Evolutionary conservation across 2,888 invertebrate genomes (phyloP).

Genomic region (Muschampia plurimacula): DNA sequence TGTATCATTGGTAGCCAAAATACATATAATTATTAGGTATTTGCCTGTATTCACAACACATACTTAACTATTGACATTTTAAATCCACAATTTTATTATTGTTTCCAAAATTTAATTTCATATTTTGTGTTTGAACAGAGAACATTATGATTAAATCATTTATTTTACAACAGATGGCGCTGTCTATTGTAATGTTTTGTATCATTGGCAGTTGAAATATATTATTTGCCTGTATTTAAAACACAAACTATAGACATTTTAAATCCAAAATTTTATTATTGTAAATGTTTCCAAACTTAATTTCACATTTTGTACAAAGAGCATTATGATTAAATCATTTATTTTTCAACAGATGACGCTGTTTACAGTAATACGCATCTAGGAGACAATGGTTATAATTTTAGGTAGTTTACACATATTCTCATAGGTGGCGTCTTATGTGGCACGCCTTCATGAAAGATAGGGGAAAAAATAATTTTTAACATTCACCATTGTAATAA

Average conservation of each 20-base stretch:
- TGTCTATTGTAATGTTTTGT: not conserved
- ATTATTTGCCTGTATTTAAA: not conserved
- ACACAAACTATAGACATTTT: not conserved
- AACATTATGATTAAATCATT: conserved; percentile 22
- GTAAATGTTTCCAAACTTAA: too few species aligned
- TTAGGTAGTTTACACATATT: not conserved
- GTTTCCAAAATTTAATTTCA: too few species aligned
- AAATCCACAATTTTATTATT: too few species aligned
- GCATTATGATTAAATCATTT: conserved; percentile 35
- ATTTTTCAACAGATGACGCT: conserved; percentile 54
- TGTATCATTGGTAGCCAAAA: too few species aligned
- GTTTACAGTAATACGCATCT: not conserved
- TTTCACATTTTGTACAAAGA: too few species aligned
- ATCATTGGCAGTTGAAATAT: too few species aligned
- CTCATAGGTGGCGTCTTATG: not conserved
- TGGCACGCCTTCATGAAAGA: too few species aligned
- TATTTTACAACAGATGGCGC: conserved; percentile 55
- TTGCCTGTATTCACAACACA: not conserved
- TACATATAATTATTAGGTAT: too few species aligned
- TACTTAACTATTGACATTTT: not conserved
- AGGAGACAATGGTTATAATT: not conserved
- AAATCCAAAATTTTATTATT: too few species aligned
- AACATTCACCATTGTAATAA: too few species aligned
- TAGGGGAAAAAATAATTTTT: too few species aligned
- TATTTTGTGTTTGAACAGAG: too few species aligned